phyloP scores from a whole-genome alignment of 92 coral and sea anemone genomes.

The Virgularia gustaviana region DNA sequence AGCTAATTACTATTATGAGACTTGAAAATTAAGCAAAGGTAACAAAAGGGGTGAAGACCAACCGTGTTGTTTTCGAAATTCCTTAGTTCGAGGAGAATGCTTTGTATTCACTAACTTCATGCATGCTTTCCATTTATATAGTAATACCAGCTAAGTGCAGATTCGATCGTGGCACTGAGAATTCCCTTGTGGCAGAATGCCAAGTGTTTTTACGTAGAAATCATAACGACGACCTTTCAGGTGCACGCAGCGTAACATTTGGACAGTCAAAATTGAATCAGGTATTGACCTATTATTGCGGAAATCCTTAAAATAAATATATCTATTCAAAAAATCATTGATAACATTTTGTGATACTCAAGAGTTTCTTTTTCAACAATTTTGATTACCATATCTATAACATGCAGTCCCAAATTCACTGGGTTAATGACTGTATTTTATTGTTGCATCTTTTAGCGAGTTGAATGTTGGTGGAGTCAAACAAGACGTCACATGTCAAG shows the following conservation, averaged over 20 bases:
- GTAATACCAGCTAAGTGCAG: conserved; percentile 46
- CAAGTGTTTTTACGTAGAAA: conserved; percentile 48
- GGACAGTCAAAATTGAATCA: conserved; percentile 53
- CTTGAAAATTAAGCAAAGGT: background rate
- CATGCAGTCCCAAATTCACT: background rate
- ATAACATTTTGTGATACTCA: background rate
- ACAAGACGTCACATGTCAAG: conserved; percentile 3
- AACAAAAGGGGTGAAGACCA: too few relatives aligned
- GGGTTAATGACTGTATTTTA: background rate
- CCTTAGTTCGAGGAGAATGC: too few relatives aligned
- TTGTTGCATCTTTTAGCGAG: background rate
- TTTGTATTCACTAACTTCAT: too few relatives aligned
- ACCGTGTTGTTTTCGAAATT: too few relatives aligned
- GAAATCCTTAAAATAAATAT: background rate
- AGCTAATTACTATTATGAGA: conserved; percentile 38
- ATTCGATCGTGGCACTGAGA: conserved; percentile 45
- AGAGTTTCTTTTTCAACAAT: background rate
- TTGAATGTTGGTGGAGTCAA: conserved; percentile 26
- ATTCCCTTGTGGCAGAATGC: conserved; percentile 45
- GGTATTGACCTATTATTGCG: conserved; percentile 8
- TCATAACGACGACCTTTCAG: conserved; percentile 37
- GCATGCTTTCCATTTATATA: background rate
- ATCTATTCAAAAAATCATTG: background rate
- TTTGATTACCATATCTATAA: background rate
- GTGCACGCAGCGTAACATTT: conserved; percentile 21